phyloP scores from a whole-genome alignment of 2,888 invertebrate species.

The Theretra japonica region DNA sequence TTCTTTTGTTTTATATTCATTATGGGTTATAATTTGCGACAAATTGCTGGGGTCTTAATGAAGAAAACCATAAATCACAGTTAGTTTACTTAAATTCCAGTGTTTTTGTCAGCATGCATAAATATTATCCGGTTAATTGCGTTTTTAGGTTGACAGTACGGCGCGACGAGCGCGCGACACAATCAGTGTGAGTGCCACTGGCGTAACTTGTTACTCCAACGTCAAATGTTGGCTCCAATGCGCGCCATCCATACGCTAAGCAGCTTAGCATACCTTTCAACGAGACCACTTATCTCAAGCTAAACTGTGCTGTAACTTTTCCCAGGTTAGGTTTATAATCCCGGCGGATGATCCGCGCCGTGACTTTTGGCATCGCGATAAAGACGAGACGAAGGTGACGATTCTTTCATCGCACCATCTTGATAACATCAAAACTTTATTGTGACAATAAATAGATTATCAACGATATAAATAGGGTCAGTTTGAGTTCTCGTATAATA shows the following conservation, averaged over 20 bases:
- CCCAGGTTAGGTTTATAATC: constrained; percentile 44
- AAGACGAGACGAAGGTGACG: constrained; percentile 75
- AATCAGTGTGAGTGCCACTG: constrained; percentile 47
- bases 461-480: constrained; percentile 82
- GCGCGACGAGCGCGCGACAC: constrained; percentile 43
- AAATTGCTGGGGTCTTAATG: constrained; percentile 14
- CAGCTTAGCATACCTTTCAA: constrained; percentile 74
- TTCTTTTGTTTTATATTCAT: constrained; percentile 35
- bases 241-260: constrained; percentile 73
- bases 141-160: constrained; percentile 55
- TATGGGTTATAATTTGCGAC: constrained; percentile 20
- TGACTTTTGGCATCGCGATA: constrained; percentile 82
- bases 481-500: constrained; percentile 77
- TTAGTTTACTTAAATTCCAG: constrained; percentile 30
- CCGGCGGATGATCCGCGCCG: constrained; percentile 40
- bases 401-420: constrained; percentile 78
- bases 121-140: constrained; percentile 34
- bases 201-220: constrained; percentile 68
- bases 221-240: constrained; percentile 73
- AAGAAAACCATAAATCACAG: constrained; percentile 8
- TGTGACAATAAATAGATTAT: constrained; percentile 84
- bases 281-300: constrained; percentile 39
- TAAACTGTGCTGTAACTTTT: constrained; percentile 52
- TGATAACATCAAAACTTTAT: constrained; percentile 83
- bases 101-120: constrained; percentile 32